phyloP scores from a whole-genome alignment of 2,888 invertebrate genomes.

The Dione juno region DNA sequence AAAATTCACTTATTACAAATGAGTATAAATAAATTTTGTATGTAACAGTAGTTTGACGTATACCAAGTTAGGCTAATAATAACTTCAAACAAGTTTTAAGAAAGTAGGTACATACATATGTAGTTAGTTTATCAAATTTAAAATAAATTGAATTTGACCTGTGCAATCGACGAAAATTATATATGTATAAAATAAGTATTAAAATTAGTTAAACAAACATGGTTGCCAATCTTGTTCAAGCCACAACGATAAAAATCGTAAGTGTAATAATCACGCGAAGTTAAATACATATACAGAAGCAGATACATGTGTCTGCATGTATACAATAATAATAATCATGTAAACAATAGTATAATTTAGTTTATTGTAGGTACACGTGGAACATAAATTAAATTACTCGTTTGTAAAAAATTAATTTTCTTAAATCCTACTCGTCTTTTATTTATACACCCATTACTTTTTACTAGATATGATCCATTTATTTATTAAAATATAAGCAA shows the following conservation, averaged over 20 bases:
- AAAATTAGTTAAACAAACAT: neutral
- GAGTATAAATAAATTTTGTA: neutral
- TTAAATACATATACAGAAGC: neutral
- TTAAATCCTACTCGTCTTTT: no score
- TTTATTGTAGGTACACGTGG: conserved; percentile 5
- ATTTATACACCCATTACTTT: no score
- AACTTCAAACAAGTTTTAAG: neutral
- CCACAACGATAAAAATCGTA: neutral
- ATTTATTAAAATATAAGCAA: no score
- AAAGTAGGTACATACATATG: no score
- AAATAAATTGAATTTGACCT: neutral
- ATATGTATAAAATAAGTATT: neutral
- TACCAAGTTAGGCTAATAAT: neutral
- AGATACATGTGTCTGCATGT: neutral
- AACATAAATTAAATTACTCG: neutral
- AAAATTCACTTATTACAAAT: conserved; percentile 2
- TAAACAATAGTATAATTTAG: neutral
- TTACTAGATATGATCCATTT: no score
- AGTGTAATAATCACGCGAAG: neutral
- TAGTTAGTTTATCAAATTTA: neutral
- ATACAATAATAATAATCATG: neutral
- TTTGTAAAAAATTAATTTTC: neutral
- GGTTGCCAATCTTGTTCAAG: neutral
- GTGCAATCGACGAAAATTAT: neutral
- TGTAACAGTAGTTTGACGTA: neutral